Evolutionary conservation across 1,140 invertebrate species (phyloP).

Genomic region (Drosophila baimaii): DNA sequence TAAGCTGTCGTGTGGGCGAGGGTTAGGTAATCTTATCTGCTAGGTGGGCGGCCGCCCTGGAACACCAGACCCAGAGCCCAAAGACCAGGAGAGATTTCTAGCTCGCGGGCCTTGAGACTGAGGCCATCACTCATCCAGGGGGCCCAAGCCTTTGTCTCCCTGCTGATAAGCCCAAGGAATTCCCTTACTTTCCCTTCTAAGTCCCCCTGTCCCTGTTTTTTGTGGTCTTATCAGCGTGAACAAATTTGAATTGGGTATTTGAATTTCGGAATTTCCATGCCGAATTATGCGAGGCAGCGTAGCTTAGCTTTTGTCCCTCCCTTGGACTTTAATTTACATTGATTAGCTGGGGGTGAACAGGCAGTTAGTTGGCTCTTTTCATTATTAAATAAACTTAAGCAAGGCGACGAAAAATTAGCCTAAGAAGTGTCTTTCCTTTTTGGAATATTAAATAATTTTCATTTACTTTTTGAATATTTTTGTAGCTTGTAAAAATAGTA

Average conservation of each 20-base stretch:
- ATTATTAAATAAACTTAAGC: slow-evolving; percentile 6
- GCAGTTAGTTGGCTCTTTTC: slow-evolving; percentile 47
- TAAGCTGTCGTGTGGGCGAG: slow-evolving; percentile 4
- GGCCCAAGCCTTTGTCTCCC: slow-evolving; percentile 64
- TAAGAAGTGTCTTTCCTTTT: not conserved
- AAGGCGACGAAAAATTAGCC: not conserved
- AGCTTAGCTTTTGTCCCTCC: slow-evolving; percentile 12
- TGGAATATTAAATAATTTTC: not conserved
- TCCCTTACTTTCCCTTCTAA: not conserved
- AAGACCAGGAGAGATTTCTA: slow-evolving; percentile 13
- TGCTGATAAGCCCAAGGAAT: slow-evolving; percentile 54
- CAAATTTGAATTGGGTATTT: slow-evolving; percentile 57
- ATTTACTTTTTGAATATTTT: not conserved
- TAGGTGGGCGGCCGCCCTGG: slow-evolving; percentile 24
- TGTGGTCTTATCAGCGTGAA: slow-evolving; percentile 52
- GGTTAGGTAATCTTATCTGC: slow-evolving; percentile 73
- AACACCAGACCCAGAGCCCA: slow-evolving; percentile 15
- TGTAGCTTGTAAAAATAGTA: no score
- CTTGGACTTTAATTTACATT: slow-evolving; percentile 33
- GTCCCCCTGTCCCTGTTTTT: not conserved
- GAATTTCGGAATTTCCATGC: slow-evolving; percentile 61
- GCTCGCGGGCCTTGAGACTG: slow-evolving; percentile 40
- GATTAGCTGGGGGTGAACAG: slow-evolving; percentile 34
- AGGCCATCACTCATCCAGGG: slow-evolving; percentile 69
- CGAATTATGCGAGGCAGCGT: slow-evolving; percentile 65